Evolutionary conservation across 37 sponge, comb jelly and placozoan species (phyloP), one percentile per base, ranked within the genome.

Genomic region (Cladorhizidae sp.): DNA sequence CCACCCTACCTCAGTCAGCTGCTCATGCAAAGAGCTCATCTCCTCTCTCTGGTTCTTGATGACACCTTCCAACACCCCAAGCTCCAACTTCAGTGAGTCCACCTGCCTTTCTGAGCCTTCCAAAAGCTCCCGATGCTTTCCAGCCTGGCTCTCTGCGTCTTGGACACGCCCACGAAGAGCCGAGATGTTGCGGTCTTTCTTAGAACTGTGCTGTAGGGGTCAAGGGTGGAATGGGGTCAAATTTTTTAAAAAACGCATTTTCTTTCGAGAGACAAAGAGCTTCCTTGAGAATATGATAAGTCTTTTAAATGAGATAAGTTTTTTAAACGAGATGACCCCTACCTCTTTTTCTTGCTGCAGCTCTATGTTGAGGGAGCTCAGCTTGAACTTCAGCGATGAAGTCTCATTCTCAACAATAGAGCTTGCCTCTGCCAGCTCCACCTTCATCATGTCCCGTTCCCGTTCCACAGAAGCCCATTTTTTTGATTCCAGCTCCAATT

Each of bases 281-380:
- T n/a, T n/a, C n/a, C n/a, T n/a, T n/a, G n/a, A n/a, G n/a, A n/a
- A n/a, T n/a, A n/a, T n/a, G n/a, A n/a, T n/a, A n/a, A n/a, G n/a
- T n/a, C n/a, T n/a, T n/a, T n/a, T n/a, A n/a, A n/a, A n/a, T n/a
- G n/a, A n/a, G n/a, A n/a, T n/a, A n/a, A n/a, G n/a, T n/a, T n/a
- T n/a, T n/a, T n/a, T n/a, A n/a, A n/a, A n/a, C n/a, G n/a, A n/a
- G n/a, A n/a, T n/a, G n/a, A 14, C 39, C 42, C 62, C 50, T 61
- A 93, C 93, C 89, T 93, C 79, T 14, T 36, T 72, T 8, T 72
- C 64, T 50, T 85, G 74, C 38, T 88, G 80, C 36, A 80, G 45
- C 26, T 88, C 83, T 74, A 93, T 82, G 55, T 56, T 54, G 32
- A 64, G 62, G 1, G 93, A 65, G 78, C 93, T 93, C 12, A 93